Evolutionary conservation across 2,113 vertebrate species (phyloP).

Genomic region (Plotosus lineatus): DNA sequence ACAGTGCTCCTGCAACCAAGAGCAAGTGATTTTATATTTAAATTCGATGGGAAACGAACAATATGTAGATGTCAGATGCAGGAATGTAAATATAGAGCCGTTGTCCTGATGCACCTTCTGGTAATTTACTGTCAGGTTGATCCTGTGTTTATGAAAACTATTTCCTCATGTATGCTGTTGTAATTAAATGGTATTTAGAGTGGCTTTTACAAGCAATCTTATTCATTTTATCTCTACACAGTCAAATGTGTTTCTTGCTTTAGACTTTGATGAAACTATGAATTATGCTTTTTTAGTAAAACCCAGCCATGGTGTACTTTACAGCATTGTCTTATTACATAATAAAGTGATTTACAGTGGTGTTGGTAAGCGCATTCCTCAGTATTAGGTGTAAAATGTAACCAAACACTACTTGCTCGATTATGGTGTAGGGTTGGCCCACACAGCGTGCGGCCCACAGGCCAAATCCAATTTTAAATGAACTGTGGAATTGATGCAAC

Average conservation of each 20-base stretch:
- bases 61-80: not conserved
- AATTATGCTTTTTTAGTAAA: not conserved
- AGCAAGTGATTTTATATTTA: not conserved
- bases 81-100: not conserved
- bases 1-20: not conserved
- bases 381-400: not conserved
- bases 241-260: not conserved
- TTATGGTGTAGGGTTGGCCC: not conserved
- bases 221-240: not conserved
- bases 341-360: conserved; percentile 7
- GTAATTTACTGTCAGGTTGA: not conserved
- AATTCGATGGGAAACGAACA: not conserved
- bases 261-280: too few species aligned
- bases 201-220: not conserved
- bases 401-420: not conserved
- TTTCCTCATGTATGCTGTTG: not conserved
- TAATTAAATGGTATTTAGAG: not conserved
- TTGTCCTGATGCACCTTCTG: not conserved
- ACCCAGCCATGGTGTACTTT: not conserved
- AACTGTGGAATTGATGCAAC: not conserved
- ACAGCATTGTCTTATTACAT: not conserved
- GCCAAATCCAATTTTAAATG: not conserved
- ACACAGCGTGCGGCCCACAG: not conserved
- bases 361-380: not conserved
- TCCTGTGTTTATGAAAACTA: not conserved